Percentiles rank a stretch among this genome's conserved stretches.
Conservation (phyloP, 2,888 invertebrate species). For the Eulithis prunata region DNA sequence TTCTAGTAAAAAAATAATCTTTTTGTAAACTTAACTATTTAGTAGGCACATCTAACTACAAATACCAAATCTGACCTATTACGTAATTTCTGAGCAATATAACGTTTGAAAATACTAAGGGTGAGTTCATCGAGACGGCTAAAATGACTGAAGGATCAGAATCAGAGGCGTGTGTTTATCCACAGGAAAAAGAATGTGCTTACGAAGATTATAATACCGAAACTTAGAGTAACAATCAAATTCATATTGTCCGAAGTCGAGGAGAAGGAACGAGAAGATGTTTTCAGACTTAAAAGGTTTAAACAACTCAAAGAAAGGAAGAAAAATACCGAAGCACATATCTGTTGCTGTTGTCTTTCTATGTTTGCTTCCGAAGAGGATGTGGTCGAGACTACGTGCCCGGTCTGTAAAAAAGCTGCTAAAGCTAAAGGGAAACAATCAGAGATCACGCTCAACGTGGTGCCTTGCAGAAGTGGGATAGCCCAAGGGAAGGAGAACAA, state of each 20-base stretch:
- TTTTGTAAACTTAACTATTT: neutral
- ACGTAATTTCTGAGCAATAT: neutral
- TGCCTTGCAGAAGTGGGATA: slow-evolving; percentile 11
- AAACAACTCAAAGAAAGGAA: slow-evolving; percentile 45
- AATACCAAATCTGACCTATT: neutral
- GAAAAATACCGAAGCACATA: neutral
- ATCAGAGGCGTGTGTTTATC: slow-evolving; percentile 25
- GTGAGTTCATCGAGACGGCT: slow-evolving; percentile 23
- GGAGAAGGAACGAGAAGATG: slow-evolving; percentile 52
- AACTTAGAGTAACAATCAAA: slow-evolving; percentile 42
- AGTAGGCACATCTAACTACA: neutral
- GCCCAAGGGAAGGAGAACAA: slow-evolving; percentile 22
- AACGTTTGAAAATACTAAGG: slow-evolving; percentile 3
- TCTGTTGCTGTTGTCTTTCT: slow-evolving; percentile 10
- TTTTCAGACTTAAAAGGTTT: slow-evolving; percentile 52
- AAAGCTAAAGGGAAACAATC: slow-evolving; percentile 1
- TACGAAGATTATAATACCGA: slow-evolving; percentile 51
- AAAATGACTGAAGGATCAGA: slow-evolving; percentile 11
- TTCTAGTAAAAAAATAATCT: neutral
- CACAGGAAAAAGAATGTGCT: slow-evolving; percentile 55
- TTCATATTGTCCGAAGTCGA: slow-evolving; percentile 53
- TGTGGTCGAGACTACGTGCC: slow-evolving; percentile 6
- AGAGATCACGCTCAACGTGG: slow-evolving; percentile 6
- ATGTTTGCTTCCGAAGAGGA: slow-evolving; percentile 17
- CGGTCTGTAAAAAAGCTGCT: slow-evolving; percentile 22